Evolutionary conservation across 1,140 invertebrate species (phyloP).

Genomic region (Stratiolaelaps scimitus): DNA sequence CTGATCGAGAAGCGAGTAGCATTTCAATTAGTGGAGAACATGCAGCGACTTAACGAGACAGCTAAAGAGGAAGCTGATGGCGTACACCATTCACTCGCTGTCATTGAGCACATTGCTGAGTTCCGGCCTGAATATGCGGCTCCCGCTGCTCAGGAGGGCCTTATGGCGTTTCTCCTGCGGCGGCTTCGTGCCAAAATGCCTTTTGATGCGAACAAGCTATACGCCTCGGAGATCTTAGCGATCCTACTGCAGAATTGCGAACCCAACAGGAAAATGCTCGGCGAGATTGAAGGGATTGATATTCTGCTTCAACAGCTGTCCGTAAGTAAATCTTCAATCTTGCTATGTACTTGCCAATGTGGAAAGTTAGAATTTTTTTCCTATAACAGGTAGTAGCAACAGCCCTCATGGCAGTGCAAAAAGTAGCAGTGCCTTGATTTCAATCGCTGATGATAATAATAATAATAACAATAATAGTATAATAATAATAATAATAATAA

Average conservation of each 20-base stretch:
- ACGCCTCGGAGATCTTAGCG: conserved; percentile 86
- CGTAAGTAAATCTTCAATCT: conserved; percentile 46
- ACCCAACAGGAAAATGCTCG: conserved; percentile 56
- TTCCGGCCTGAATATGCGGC: conserved; percentile 65
- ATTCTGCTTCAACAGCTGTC: conserved; percentile 86
- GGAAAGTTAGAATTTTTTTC: not conserved
- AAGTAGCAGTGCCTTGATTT: not conserved
- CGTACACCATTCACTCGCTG: conserved; percentile 77
- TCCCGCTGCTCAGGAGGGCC: conserved; percentile 67
- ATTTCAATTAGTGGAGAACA: conserved; percentile 48
- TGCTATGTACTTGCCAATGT: not conserved
- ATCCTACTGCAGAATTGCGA: conserved; percentile 82
- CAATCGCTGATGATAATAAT: too few species aligned
- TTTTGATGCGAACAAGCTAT: conserved; percentile 92
- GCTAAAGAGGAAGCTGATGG: conserved; percentile 91
- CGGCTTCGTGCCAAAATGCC: conserved; percentile 65
- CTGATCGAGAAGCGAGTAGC: conserved; percentile 49
- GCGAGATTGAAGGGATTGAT: conserved; percentile 90
- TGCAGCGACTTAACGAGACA: conserved; percentile 61
- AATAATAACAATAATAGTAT: too few species aligned
- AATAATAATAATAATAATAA: too few species aligned
- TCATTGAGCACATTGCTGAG: conserved; percentile 53
- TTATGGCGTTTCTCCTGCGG: conserved; percentile 82
- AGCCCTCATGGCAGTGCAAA: not conserved
- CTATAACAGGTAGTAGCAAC: not conserved